These are phyloP conservation scores for Vulpes vulpes DNA, from an alignment of 2,113 vertebrate genomes.

Conservation along the genomic window DNA sequence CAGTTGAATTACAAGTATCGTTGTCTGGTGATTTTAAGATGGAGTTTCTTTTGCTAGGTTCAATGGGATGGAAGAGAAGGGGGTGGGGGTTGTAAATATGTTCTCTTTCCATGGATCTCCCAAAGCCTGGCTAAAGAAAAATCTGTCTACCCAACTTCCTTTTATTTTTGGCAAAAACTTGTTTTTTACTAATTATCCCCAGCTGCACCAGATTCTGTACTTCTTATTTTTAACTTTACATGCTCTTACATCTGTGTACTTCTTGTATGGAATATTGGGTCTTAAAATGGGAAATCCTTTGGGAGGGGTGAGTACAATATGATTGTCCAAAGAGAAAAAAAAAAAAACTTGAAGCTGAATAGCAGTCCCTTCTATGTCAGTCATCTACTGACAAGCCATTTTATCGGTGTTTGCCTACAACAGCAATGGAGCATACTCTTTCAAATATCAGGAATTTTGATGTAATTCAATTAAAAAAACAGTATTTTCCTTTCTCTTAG, in stretches of 20 bases:
- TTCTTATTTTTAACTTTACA: constrained; percentile 46
- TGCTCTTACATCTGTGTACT: background rate
- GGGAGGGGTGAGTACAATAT: background rate
- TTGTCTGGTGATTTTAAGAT: background rate
- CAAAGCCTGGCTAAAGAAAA: constrained; percentile 60
- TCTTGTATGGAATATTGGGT: background rate
- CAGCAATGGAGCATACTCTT: background rate
- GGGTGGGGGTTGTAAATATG: background rate
- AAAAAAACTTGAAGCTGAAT: background rate
- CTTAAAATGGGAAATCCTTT: constrained; percentile 13
- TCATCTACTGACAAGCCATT: background rate
- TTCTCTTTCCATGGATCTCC: constrained; percentile 48
- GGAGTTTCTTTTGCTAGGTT: background rate
- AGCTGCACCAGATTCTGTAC: constrained; percentile 60
- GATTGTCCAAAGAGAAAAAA: background rate
- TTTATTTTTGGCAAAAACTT: constrained; percentile 59
- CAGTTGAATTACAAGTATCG: background rate
- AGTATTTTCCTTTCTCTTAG: background rate
- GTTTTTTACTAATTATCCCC: constrained; percentile 70
- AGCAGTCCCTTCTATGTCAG: background rate
- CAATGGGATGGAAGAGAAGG: background rate
- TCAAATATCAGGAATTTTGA: background rate
- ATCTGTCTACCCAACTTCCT: constrained; percentile 65
- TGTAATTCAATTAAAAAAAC: background rate
- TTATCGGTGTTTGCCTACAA: background rate